These are phyloP conservation scores for Heliocidaris tuberculata DNA, from an alignment of 35 echinoderm and acorn worm species.

Conservation along the genomic window DNA sequence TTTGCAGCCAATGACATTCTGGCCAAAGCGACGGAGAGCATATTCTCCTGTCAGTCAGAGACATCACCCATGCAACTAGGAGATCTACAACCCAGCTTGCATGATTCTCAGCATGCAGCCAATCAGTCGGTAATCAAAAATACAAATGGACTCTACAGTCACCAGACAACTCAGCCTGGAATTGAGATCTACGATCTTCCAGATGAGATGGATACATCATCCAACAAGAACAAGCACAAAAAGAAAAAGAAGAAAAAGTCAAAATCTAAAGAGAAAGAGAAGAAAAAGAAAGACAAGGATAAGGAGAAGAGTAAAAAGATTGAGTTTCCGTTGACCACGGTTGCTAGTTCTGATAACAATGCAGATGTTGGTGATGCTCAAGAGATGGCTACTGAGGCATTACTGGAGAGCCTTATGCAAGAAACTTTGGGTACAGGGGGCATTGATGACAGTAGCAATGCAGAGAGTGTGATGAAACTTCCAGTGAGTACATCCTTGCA, in stretches of 20 bases:
- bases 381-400: constrained; percentile 26
- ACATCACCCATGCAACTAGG: constrained; percentile 54
- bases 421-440: neutral
- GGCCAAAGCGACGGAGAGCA: constrained; percentile 76
- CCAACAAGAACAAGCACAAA: constrained; percentile 31
- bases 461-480: neutral
- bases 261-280: constrained; percentile 49
- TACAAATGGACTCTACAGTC: constrained; percentile 7
- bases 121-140: constrained; percentile 37
- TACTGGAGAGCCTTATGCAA: constrained; percentile 27
- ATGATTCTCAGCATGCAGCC: neutral
- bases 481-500: neutral
- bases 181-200: constrained; percentile 25
- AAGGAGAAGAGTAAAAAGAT: constrained; percentile 48
- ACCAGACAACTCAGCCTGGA: neutral
- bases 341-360: constrained; percentile 12
- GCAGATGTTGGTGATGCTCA: neutral
- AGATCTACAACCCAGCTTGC: constrained; percentile 40
- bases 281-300: constrained; percentile 59
- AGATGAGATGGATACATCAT: constrained; percentile 57
- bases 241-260: constrained; percentile 74
- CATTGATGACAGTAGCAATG: neutral
- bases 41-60: constrained; percentile 57
- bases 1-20: constrained; percentile 67
- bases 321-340: neutral